Evolutionary conservation across 2,888 invertebrate genomes (phyloP).

Genomic region (Lypha dubia): DNA sequence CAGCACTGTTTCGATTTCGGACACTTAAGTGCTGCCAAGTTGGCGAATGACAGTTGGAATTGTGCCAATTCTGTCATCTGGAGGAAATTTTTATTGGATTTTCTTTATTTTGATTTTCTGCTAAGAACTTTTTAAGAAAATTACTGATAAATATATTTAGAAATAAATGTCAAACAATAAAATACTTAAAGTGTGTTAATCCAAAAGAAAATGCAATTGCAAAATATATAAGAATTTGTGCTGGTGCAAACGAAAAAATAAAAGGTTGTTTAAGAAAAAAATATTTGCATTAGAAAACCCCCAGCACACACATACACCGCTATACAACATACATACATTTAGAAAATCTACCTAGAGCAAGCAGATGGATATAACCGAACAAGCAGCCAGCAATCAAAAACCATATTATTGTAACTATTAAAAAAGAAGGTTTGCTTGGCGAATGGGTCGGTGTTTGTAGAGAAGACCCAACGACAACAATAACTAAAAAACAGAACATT

Average conservation of each 20-base stretch:
- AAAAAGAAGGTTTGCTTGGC: constrained; percentile 53
- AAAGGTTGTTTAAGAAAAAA: not conserved
- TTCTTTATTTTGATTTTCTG: constrained; percentile 67
- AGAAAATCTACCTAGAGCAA: constrained; percentile 44
- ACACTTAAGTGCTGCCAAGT: constrained; percentile 52
- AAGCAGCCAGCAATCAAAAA: constrained; percentile 38
- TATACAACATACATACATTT: constrained; percentile 28
- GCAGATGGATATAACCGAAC: constrained; percentile 49
- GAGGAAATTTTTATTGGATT: constrained; percentile 62
- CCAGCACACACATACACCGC: constrained; percentile 48
- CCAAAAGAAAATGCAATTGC: not conserved
- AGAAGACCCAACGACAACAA: constrained; percentile 29
- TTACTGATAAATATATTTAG: constrained; percentile 9
- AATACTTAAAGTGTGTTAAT: not conserved
- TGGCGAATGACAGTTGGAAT: constrained; percentile 44
- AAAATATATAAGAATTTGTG: not conserved
- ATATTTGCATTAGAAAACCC: constrained; percentile 42
- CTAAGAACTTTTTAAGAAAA: constrained; percentile 40
- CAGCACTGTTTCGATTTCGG: not conserved
- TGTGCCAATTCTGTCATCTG: constrained; percentile 62
- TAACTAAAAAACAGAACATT: constrained; percentile 53
- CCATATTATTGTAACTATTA: constrained; percentile 49
- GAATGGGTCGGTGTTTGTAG: constrained; percentile 38
- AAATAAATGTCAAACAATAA: constrained; percentile 30
- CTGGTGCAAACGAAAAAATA: constrained; percentile 6